phyloP scores from a whole-genome alignment of 2,888 invertebrate genomes.

The Cancer borealis region DNA sequence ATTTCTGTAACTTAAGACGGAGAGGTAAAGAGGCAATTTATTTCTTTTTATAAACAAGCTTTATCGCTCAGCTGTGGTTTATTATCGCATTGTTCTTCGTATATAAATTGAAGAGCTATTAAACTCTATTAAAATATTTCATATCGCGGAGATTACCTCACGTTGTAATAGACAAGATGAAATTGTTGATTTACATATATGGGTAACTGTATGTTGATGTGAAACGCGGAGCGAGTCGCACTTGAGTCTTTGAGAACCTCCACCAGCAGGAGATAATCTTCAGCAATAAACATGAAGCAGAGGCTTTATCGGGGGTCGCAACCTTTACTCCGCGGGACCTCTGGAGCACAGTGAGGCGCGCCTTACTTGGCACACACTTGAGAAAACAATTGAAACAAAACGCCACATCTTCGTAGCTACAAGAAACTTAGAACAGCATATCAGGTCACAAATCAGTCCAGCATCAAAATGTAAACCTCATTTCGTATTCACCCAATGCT shows the following conservation, averaged over 20 bases:
- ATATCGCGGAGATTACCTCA: not conserved
- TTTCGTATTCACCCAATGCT: not conserved
- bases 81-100: slow-evolving; percentile 44
- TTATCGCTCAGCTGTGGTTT: slow-evolving; percentile 40
- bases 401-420: not conserved
- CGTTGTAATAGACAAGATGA: not conserved
- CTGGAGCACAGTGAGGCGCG: not conserved
- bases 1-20: not conserved
- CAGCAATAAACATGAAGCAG: slow-evolving; percentile 34
- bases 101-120: slow-evolving; percentile 28
- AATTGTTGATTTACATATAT: slow-evolving; percentile 7
- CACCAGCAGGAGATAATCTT: slow-evolving; percentile 21
- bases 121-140: not conserved
- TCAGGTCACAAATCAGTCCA: not conserved
- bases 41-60: slow-evolving; percentile 33
- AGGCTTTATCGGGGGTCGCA: slow-evolving; percentile 27
- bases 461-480: not conserved
- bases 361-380: slow-evolving; percentile 8
- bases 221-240: not conserved
- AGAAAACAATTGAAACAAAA: slow-evolving; percentile 24
- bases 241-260: not conserved
- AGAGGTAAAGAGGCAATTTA: slow-evolving; percentile 15
- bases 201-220: not conserved
- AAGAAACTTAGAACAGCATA: not conserved
- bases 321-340: slow-evolving; percentile 40